Evolutionary conservation across 2,797 vertebrate genomes (phyloP).

Genomic region (Hylomyscus alleni): DNA sequence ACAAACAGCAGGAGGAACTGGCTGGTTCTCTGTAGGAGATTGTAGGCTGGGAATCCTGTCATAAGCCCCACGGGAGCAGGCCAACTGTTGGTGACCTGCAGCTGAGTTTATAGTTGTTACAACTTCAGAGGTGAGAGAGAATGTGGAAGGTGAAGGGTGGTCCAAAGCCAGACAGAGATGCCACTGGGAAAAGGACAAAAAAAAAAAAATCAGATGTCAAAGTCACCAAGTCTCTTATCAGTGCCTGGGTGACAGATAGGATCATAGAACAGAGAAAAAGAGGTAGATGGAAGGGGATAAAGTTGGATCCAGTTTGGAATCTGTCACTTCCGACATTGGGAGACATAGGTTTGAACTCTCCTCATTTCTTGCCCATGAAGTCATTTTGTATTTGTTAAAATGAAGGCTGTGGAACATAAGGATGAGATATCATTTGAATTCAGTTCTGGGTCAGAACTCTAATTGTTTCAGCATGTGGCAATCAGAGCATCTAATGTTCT

Average conservation of each 20-base stretch:
- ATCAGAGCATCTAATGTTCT: rapidly evolving
- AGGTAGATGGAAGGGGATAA: background rate
- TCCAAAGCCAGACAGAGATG: background rate
- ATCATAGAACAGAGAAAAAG: background rate
- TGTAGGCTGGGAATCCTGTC: background rate
- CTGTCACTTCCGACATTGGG: rapidly evolving
- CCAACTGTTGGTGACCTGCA: rapidly evolving
- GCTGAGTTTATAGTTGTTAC: background rate
- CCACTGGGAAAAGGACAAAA: too few relatives aligned
- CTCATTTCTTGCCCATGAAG: background rate
- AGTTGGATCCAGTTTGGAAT: background rate
- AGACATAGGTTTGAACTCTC: too few relatives aligned
- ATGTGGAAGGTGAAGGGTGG: background rate
- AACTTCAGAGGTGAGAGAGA: background rate
- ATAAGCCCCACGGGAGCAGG: rapidly evolving
- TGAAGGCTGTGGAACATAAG: too few relatives aligned
- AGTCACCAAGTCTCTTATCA: background rate
- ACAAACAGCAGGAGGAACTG: background rate
- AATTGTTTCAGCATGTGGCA: background rate
- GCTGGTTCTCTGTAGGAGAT: background rate
- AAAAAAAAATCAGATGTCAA: background rate
- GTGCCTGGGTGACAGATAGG: background rate
- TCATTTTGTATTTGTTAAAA: too few relatives aligned
- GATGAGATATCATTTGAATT: too few relatives aligned
- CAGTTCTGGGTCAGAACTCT: background rate